phyloP scores from a whole-genome alignment of 1,140 invertebrate genomes.

The Nylanderia fulva region DNA sequence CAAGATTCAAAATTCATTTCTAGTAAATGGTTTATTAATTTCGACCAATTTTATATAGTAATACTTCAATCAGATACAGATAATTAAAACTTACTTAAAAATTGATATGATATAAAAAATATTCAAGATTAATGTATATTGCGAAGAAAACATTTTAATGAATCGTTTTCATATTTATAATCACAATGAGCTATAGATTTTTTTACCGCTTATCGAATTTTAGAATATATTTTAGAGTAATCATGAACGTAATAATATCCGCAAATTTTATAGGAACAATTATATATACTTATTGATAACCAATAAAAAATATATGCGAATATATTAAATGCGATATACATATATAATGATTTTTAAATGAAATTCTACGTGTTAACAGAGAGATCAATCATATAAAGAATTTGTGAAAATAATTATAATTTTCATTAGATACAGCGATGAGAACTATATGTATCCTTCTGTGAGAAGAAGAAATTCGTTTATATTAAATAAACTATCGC shows the following conservation, averaged over 20 bases:
- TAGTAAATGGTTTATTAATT: neutral
- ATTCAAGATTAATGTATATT: neutral
- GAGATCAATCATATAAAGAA: neutral
- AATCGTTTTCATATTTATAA: slow-evolving; percentile 3
- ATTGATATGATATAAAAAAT: neutral
- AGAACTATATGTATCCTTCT: neutral
- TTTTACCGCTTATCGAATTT: neutral
- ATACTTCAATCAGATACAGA: neutral
- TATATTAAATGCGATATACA: neutral
- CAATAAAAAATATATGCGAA: too few species aligned
- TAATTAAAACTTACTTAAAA: neutral
- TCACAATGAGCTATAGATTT: neutral
- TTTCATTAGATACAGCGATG: neutral
- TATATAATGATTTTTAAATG: neutral
- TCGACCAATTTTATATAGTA: neutral
- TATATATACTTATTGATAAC: too few species aligned
- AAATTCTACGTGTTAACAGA: neutral
- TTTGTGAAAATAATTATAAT: neutral
- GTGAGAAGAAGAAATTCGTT: neutral
- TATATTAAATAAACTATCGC: neutral
- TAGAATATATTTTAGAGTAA: too few species aligned
- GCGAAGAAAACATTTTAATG: neutral
- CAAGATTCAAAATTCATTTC: neutral
- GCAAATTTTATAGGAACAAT: too few species aligned
- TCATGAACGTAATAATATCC: too few species aligned